These are phyloP conservation scores for Sinodicranocentrus sp. DNA, from an alignment of 2,888 invertebrate species.

Conservation along the genomic window DNA sequence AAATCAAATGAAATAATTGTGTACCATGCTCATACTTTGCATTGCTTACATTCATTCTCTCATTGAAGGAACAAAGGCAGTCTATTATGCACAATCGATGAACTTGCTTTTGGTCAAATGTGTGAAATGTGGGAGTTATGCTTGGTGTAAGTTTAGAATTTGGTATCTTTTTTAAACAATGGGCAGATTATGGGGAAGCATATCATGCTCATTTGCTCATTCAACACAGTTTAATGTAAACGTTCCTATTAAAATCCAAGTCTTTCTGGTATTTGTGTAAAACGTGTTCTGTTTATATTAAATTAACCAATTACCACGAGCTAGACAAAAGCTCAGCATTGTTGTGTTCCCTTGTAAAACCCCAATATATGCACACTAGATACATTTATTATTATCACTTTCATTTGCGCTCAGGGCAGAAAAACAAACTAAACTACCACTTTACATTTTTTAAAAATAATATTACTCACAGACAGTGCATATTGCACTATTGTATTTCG, in stretches of 20 bases:
- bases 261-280: not conserved
- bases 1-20: constrained; percentile 67
- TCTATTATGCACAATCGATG: constrained; percentile 5
- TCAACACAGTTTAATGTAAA: constrained; percentile 6
- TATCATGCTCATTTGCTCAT: constrained; percentile 24
- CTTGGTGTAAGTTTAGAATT: not conserved
- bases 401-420: constrained; percentile 37
- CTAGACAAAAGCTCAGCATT: not conserved
- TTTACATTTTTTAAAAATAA: constrained; percentile 17
- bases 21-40: constrained; percentile 2
- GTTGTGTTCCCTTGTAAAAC: constrained; percentile 4
- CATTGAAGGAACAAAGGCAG: not conserved
- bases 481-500: constrained; percentile 17
- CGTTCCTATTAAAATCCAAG: too few species aligned
- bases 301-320: too few species aligned
- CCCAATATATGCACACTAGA: constrained; percentile 10
- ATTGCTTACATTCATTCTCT: not conserved
- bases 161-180: not conserved
- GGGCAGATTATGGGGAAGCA: constrained; percentile 39
- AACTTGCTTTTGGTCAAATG: not conserved
- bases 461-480: not conserved
- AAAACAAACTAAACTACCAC: constrained; percentile 15
- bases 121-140: constrained; percentile 10
- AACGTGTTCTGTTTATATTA: constrained; percentile 28
- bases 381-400: constrained; percentile 42